phyloP scores from a whole-genome alignment of 2,113 vertebrate species.

The Brevimyrus niger region DNA sequence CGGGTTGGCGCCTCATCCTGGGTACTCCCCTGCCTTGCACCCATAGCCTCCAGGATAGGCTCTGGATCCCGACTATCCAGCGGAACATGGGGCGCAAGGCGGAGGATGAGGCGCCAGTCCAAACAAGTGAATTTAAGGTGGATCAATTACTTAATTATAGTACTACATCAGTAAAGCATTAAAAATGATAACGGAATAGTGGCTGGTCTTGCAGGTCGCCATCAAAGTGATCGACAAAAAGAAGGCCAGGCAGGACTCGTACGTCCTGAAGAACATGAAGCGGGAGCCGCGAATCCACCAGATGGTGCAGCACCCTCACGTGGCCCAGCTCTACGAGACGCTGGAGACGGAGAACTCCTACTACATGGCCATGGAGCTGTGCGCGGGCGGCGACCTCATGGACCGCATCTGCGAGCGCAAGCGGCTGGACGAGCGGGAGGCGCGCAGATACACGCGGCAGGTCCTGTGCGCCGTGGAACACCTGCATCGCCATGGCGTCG shows the following conservation, averaged over 20 bases:
- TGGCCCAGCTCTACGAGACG: slow-evolving; percentile 66
- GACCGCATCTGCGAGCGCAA: slow-evolving; percentile 70
- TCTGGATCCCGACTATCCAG: neutral
- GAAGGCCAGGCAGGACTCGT: slow-evolving; percentile 71
- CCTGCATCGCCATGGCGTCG: slow-evolving; percentile 64
- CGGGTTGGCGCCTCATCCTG: neutral
- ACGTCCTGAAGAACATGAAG: slow-evolving; percentile 73
- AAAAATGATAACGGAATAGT: neutral
- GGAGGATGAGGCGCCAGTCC: neutral
- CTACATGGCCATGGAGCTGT: slow-evolving; percentile 77
- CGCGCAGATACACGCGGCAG: slow-evolving; percentile 66
- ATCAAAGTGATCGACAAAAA: slow-evolving; percentile 83
- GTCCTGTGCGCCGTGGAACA: slow-evolving; percentile 69
- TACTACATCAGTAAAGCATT: neutral
- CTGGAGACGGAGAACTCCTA: slow-evolving; percentile 76
- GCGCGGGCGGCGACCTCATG: slow-evolving; percentile 70
- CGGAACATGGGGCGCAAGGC: neutral
- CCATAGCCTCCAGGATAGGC: neutral
- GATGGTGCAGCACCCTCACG: slow-evolving; percentile 71
- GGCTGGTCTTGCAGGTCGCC: slow-evolving; percentile 52
- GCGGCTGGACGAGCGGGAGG: slow-evolving; percentile 67
- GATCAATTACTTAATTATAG: neutral
- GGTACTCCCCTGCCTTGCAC: neutral
- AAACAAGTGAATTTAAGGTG: neutral
- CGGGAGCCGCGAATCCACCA: slow-evolving; percentile 69